Conservation (phyloP, 2,888 invertebrate genomes). For the Melinaea marsaeus region DNA sequence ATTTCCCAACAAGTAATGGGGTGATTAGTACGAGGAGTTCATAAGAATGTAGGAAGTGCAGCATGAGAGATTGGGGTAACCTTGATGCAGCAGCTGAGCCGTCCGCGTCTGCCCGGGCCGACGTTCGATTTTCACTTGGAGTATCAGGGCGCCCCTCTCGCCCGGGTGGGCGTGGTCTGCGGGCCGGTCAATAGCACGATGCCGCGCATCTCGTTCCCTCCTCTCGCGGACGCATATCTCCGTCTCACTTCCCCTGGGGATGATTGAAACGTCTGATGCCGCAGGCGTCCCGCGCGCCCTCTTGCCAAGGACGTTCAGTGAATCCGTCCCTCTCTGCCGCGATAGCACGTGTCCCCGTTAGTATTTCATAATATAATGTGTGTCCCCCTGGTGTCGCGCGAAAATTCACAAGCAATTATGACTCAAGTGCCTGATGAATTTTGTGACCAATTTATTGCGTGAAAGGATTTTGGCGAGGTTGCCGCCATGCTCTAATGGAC, state of each 20-base stretch:
- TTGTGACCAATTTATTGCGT: constrained; percentile 69
- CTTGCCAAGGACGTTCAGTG: constrained; percentile 77
- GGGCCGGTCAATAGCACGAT: constrained; percentile 77
- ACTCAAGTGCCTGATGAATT: constrained; percentile 75
- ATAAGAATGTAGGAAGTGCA: constrained; percentile 52
- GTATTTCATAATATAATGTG: constrained; percentile 76
- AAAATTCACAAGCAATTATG: constrained; percentile 75
- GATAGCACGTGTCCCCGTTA: constrained; percentile 76
- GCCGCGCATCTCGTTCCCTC: constrained; percentile 58
- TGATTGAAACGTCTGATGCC: constrained; percentile 78
- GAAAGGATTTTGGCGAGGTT: constrained; percentile 63
- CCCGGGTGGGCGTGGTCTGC: constrained; percentile 76
- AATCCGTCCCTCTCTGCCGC: constrained; percentile 78
- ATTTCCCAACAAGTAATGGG: neutral
- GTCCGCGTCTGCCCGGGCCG: constrained; percentile 74
- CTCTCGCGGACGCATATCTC: constrained; percentile 35
- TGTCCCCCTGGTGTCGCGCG: constrained; percentile 72
- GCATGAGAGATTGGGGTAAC: constrained; percentile 57
- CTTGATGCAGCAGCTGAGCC: constrained; percentile 67
- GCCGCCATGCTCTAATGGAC: constrained; percentile 64
- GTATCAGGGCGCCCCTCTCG: constrained; percentile 70
- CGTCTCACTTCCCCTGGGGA: constrained; percentile 68
- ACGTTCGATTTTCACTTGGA: constrained; percentile 77
- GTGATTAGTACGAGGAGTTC: constrained; percentile 20
- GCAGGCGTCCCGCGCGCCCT: constrained; percentile 77